These are phyloP conservation scores for Hydrolagus colliei DNA, from an alignment of 2,797 vertebrate genomes.

Conservation along the genomic window DNA sequence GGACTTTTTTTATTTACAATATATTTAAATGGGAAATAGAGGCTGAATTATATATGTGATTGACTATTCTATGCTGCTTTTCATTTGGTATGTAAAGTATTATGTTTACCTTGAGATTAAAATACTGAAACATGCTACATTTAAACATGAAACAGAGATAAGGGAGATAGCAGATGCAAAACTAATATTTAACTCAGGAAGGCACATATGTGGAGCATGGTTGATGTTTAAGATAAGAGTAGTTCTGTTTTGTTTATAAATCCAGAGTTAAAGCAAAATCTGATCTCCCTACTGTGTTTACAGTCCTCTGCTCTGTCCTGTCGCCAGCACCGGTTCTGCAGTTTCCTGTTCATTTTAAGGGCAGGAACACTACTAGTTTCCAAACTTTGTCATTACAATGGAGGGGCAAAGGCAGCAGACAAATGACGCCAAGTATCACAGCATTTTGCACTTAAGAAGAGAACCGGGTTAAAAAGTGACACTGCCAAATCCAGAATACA, in stretches of 20 bases:
- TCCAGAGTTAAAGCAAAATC: constrained; percentile 46
- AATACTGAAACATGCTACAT: too few relatives aligned
- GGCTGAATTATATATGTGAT: too few relatives aligned
- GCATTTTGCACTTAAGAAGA: constrained; percentile 37
- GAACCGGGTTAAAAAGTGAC: background rate
- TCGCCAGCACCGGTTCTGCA: constrained; percentile 43
- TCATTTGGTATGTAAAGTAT: too few relatives aligned
- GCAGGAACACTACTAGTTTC: constrained; percentile 43
- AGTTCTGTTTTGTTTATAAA: constrained; percentile 47
- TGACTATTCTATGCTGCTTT: too few relatives aligned
- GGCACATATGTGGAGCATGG: constrained; percentile 33
- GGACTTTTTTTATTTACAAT: too few relatives aligned
- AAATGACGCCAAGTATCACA: constrained; percentile 36
- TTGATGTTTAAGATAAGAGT: constrained; percentile 48
- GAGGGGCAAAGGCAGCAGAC: constrained; percentile 34
- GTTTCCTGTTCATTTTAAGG: constrained; percentile 53
- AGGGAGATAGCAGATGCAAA: constrained; percentile 38
- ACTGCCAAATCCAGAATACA: constrained; percentile 9
- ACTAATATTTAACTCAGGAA: constrained; percentile 45
- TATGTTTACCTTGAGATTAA: too few relatives aligned
- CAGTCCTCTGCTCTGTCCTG: constrained; percentile 39
- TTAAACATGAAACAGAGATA: background rate
- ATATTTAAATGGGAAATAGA: too few relatives aligned
- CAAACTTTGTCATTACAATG: constrained; percentile 42
- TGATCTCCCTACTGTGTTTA: constrained; percentile 48